Base-by-base conservation (phyloP, 2,113 vertebrate species). In the Grus americana region DNA sequence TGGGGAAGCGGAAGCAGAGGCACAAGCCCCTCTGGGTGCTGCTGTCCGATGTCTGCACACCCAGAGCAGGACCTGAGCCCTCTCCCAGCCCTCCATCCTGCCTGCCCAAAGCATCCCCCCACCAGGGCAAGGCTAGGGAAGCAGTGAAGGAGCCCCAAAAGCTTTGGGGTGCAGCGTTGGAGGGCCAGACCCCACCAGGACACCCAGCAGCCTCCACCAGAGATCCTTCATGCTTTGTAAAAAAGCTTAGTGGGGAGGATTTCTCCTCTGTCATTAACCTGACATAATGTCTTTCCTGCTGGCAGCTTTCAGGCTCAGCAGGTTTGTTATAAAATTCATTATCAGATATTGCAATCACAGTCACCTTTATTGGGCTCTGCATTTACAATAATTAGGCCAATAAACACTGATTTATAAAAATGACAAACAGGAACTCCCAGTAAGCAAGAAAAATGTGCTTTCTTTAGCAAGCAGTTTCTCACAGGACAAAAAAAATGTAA, bases 381-480 rank as follows among this genome's bases (percentile, higher is more conserved):
- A 97, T 97, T 98, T 97, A 96, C 90, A 97, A 97, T 98, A 98
- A 98, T 98, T 98, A 98, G 96, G 72, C 94, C 92, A 97, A 98
- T 97, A 98, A 98, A 98, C 97, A 82, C 90, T 97, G 96, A 97
- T 97, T 96, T 96, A 97, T 95, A 95, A 96, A 98, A 97, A 97
- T 97, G 92, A 98, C 95, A 97, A 96, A 97, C 94, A 97, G 97
- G 95, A 97, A 95, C 88, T 97, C 96, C 95, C 97, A 88, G 79
- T 90, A 92, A 88, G 95, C 95, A 96, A 95, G 96, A 96, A 91
- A 96, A 80, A 93, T 95, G 73, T 63, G 90, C 85, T 95, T 96
- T 86, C 82, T 94, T 95, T 92, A 96, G 93, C 9, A 3, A 80
- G 86, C 94, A 57, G 65, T 95, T 95, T 68, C 81, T 97, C 96